Base-by-base conservation (phyloP, 2,888 invertebrate species). In the Daptonema setosum region DNA sequence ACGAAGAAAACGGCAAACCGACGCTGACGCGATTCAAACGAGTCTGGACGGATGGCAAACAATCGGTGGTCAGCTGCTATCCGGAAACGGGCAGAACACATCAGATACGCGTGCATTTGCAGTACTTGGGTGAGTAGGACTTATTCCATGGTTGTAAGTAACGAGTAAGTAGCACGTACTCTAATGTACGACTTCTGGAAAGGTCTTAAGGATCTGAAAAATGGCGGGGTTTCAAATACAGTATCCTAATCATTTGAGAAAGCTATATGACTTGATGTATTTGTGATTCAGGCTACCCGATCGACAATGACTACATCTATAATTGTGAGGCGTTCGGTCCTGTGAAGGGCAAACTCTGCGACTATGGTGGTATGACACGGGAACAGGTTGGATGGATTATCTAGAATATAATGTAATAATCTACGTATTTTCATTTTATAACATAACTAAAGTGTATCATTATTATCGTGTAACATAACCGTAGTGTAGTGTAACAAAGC, bases 1-100 rank as follows among this genome's bases (percentile, higher is more conserved):
- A 17, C 35, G 35, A 35, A 8, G 80, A 83, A 1, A 84, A 83
- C 64, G 95, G 95, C 60, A 66, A 67, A 53, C 51, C 58, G 3
- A 62, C 66, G 1, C 54, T 58, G 26, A 63, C 64, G 0, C 80
- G 82, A 61, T 97, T 95, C 78, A 82, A 85, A 72, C 80, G 85
- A 68, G 75, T 95, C 55, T 85, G 85, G 30, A 87, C 78, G 75
- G 87, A 91, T 73, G 81, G 82, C 1, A 82, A 81, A 68, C 84
- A 87, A 0, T 93, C 93, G 68, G 85, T 93, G 29, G 90, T 97
- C 11, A 78, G 85, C 41, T 93, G 91, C 76, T 82, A 83, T 69
- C 95, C 95, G 1, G 82, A 84, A 69, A 95, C 95, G 1, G 97
- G 97, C 1, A 78, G 97, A 61, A 97, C 95, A 83, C 97, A 97